Base-by-base conservation (phyloP, 2,888 invertebrate species). In the Vanessa cardui region DNA sequence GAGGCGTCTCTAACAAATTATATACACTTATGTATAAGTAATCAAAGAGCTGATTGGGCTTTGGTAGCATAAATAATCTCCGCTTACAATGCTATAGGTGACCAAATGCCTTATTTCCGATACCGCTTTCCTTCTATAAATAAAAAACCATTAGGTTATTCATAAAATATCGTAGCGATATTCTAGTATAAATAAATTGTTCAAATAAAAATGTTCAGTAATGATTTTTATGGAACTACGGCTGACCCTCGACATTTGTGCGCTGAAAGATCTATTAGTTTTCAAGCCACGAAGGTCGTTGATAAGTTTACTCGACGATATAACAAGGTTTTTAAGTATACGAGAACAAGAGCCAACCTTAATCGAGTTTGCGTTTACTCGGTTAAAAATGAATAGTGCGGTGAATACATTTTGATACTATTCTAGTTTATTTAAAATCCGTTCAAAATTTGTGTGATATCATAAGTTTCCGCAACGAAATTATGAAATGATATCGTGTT, bases 181-280 rank as follows among this genome's bases (percentile, higher is more conserved):
- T 21, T 15, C 21, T 50, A 21, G 21, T 50, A 26, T 3, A 21
- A 50, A 50, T 26, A 50, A 20, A 49, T 20, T 54, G 20, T n/a
- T 31, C 16, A 54, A 26, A 31, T 20, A 50, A 50, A 21, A 21
- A 31, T 31, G 31, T 54, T 31, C 54, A 9, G n/a, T 26, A 26
- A 33, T 31, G 16, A 54, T 31, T 60, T 60, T 60, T 60, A 60
- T 33, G n/a, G 33, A 20, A 52, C 26, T 45, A 31, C 31, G 45
- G 52, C 31, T 64, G 50, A 64, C 50, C 44, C 21, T 26, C 60
- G 65, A 65, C 65, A 60, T 65, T 54, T 31, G 47, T 18, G 49
- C 60, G n/a, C 60, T 60, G 31, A 47, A 54, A 54, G 52, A 21
- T 65, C 33, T 39, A 54, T 54, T 65, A 65, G 9, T 33, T 60